Conservation (phyloP, 2,797 vertebrate species). For the Sorex maritimensis region DNA sequence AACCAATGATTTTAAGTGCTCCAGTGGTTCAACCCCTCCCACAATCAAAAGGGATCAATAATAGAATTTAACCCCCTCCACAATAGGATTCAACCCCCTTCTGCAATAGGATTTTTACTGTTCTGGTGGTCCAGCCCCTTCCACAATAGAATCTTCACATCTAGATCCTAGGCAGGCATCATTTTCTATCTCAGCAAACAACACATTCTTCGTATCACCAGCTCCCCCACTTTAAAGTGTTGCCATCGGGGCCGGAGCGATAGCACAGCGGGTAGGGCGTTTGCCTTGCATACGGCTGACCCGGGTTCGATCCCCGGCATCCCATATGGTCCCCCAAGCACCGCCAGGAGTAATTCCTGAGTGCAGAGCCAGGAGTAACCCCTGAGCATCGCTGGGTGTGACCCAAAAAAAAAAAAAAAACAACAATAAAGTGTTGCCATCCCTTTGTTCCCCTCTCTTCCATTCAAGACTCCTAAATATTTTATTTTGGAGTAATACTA, state of each 20-base stretch:
- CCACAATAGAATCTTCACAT: not conserved
- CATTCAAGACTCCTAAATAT: not conserved
- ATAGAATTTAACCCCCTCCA: not conserved
- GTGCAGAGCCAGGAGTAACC: no score
- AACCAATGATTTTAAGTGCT: no score
- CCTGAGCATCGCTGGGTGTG: no score
- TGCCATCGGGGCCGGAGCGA: no score
- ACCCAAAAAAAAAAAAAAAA: no score
- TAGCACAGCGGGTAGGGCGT: no score
- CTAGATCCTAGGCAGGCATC: not conserved
- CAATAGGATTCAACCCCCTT: not conserved
- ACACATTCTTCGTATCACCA: not conserved
- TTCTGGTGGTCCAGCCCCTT: not conserved
- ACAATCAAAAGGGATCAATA: not conserved
- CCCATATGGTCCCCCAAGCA: no score
- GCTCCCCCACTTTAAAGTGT: not conserved
- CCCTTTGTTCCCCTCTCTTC: not conserved
- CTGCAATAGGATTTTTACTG: not conserved
- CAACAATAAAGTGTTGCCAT: not conserved
- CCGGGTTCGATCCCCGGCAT: no score
- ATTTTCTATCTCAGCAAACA: not conserved
- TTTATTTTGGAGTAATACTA: no score
- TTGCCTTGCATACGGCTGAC: no score
- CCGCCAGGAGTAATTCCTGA: no score
- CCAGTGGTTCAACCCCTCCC: no score